phyloP scores from a whole-genome alignment of 2,888 invertebrate species.

The Thecocarcelia acutangulata region DNA sequence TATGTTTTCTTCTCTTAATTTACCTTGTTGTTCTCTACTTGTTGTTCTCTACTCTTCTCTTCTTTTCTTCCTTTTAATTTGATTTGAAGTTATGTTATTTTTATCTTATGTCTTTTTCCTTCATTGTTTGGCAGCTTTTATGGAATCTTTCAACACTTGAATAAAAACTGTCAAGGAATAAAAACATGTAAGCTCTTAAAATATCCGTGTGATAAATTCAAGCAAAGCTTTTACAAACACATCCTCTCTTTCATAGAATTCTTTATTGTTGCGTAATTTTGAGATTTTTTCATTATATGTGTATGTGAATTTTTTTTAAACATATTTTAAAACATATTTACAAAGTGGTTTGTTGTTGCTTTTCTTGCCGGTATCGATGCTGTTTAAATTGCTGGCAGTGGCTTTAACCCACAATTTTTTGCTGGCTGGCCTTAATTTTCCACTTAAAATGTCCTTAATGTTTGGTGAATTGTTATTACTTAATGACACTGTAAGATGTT shows the following conservation, averaged over 20 bases:
- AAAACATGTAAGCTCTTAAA: no score
- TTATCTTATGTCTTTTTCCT: no score
- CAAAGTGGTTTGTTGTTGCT: conserved; percentile 42
- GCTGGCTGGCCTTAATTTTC: conserved; percentile 52
- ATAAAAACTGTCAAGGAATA: no score
- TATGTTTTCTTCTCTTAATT: no score
- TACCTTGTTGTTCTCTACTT: no score
- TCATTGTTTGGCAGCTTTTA: no score
- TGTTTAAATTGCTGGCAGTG: not conserved
- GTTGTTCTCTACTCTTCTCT: no score
- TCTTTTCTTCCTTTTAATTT: no score
- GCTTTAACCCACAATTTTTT: conserved; percentile 37
- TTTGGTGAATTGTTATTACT: conserved; percentile 56
- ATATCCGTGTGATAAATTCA: no score
- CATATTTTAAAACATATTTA: conserved; percentile 53
- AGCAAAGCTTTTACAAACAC: no score
- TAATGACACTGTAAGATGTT: conserved; percentile 64
- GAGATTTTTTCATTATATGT: not conserved
- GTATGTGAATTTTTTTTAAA: not conserved
- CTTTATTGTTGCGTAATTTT: not conserved
- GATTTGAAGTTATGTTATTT: no score
- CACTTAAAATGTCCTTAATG: conserved; percentile 39
- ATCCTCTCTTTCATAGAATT: not conserved
- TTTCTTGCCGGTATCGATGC: conserved; percentile 15
- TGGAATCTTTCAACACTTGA: no score